Percentiles rank a stretch among this genome's conserved stretches.
These are phyloP conservation scores for Drosophila fuyamai DNA, from an alignment of 1,140 invertebrate species.

Conservation along the genomic window DNA sequence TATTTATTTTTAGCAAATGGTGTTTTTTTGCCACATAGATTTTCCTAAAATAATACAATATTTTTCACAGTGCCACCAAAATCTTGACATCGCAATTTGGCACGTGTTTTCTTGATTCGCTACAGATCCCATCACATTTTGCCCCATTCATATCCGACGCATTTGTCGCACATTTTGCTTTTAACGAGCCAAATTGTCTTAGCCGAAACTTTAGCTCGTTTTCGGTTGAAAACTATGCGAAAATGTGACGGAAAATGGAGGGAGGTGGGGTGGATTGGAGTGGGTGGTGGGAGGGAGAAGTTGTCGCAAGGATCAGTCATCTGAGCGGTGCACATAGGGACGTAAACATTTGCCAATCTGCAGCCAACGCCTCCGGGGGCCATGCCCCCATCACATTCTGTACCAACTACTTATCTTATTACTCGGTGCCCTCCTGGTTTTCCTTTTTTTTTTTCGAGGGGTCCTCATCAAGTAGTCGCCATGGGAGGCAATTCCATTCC, in stretches of 20 bases:
- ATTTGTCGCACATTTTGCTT: conserved; percentile 46
- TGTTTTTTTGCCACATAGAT: too few relatives aligned
- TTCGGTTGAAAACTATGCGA: not conserved
- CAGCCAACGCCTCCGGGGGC: conserved; percentile 1
- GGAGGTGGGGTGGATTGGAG: not conserved
- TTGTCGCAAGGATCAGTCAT: conserved; percentile 1
- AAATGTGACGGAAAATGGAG: not conserved
- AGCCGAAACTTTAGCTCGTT: conserved; percentile 33
- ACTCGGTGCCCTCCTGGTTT: conserved; percentile 4
- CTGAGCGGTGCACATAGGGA: conserved; percentile 3
- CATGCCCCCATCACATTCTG: not conserved
- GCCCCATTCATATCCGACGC: conserved; percentile 19
- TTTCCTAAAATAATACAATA: too few relatives aligned
- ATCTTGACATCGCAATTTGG: conserved; percentile 34
- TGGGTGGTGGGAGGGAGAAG: not conserved
- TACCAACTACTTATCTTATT: conserved; percentile 49
- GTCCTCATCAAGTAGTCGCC: conserved; percentile 42
- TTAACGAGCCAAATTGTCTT: conserved; percentile 60
- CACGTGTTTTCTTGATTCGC: conserved; percentile 32
- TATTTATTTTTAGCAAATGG: too few relatives aligned
- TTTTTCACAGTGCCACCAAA: not conserved
- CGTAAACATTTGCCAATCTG: conserved; percentile 40
- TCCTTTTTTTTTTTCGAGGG: not conserved
- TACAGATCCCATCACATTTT: conserved; percentile 3
- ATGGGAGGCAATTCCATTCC: conserved; percentile 51